These are phyloP conservation scores for Dascillus cervinus DNA, from an alignment of 2,888 invertebrate genomes.

Conservation along the genomic window DNA sequence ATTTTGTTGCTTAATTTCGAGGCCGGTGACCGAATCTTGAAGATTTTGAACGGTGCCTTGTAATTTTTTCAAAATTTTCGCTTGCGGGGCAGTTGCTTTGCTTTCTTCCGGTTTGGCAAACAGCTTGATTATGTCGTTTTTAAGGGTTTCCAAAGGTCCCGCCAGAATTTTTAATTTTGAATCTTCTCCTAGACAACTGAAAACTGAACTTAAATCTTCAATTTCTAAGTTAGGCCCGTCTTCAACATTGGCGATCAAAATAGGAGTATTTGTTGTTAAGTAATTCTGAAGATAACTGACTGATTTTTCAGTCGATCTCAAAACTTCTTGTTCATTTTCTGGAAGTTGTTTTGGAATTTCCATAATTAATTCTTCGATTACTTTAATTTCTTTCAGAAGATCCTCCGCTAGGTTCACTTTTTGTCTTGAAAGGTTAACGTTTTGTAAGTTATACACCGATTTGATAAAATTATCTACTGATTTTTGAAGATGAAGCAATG, in stretches of 20 bases:
- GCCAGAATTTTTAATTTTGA: neutral
- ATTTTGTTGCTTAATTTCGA: conserved; percentile 22
- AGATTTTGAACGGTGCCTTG: conserved; percentile 31
- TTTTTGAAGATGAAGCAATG: neutral
- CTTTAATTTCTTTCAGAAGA: neutral
- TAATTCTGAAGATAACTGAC: neutral
- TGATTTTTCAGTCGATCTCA: no score
- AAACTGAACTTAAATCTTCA: neutral
- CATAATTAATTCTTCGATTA: neutral
- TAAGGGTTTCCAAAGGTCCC: conserved; percentile 2
- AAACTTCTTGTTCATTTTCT: no score
- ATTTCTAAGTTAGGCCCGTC: neutral
- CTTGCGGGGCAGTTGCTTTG: conserved; percentile 31
- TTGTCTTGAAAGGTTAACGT: neutral
- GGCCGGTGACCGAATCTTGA: conserved; percentile 28
- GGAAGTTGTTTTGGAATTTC: neutral
- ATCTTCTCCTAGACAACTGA: neutral
- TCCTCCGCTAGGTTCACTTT: neutral
- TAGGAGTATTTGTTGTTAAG: neutral
- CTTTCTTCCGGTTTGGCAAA: conserved; percentile 18
- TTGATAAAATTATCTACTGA: neutral
- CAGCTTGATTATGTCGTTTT: neutral
- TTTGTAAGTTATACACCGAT: no score
- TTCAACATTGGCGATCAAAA: neutral
- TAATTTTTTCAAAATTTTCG: conserved; percentile 25